Evolutionary conservation across 2,113 vertebrate genomes (phyloP).

Genomic region (Bambusicola thoracicus): DNA sequence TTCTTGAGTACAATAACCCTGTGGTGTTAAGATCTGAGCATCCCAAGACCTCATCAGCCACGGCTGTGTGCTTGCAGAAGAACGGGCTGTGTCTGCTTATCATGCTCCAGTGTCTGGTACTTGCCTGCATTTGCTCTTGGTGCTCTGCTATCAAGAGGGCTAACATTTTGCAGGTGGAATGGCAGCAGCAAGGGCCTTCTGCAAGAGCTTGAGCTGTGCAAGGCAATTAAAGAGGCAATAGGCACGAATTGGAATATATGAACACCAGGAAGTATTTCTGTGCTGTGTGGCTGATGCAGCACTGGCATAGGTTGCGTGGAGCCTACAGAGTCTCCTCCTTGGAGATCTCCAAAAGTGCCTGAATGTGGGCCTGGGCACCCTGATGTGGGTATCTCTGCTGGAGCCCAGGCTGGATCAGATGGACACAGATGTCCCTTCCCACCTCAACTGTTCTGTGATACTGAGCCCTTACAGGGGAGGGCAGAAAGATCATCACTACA

Average conservation of each 20-base stretch:
- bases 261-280: neutral
- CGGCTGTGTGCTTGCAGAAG: neutral
- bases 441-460: neutral
- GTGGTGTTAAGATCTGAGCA: neutral
- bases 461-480: neutral
- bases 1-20: neutral
- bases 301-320: neutral
- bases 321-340: neutral
- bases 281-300: neutral
- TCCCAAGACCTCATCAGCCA: neutral
- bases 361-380: neutral
- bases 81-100: neutral
- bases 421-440: neutral
- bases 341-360: neutral
- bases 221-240: neutral
- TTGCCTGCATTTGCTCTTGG: neutral
- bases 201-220: accelerated
- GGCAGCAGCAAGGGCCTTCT: neutral
- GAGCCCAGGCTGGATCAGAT: neutral
- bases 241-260: neutral
- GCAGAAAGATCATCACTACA: neutral
- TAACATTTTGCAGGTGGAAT: neutral
- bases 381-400: neutral
- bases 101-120: accelerated
- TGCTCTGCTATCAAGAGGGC: accelerated